These are phyloP conservation scores for Macropodus opercularis DNA, from an alignment of 2,797 vertebrate species.

Conservation along the genomic window DNA sequence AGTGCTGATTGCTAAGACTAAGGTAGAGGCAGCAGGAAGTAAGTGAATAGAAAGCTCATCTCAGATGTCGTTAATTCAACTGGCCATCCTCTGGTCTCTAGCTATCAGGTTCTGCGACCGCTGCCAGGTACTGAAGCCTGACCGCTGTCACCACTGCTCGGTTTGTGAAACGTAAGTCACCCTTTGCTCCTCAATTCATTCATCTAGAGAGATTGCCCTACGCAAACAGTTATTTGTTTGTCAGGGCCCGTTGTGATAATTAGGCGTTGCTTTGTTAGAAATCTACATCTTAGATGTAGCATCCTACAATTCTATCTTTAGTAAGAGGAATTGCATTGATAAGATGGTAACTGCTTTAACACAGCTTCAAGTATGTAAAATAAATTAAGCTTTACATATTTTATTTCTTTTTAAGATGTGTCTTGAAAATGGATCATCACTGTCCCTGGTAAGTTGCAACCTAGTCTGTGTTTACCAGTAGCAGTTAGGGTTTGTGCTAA, in stretches of 20 bases:
- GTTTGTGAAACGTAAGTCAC: conserved; percentile 95
- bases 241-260: conserved; percentile 52
- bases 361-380: not conserved
- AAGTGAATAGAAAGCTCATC: conserved; percentile 54
- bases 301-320: conserved; percentile 37
- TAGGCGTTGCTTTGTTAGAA: conserved; percentile 53
- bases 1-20: conserved; percentile 63
- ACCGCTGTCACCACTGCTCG: conserved; percentile 98
- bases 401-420: conserved; percentile 82
- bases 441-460: conserved; percentile 90
- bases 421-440: conserved; percentile 99
- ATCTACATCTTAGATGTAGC: conserved; percentile 19
- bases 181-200: conserved; percentile 53
- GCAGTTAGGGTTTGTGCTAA: not conserved
- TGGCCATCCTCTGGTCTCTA: conserved; percentile 73
- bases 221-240: conserved; percentile 55
- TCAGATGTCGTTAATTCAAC: conserved; percentile 68
- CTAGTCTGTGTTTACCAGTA: not conserved
- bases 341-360: not conserved
- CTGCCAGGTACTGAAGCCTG: conserved; percentile 97
- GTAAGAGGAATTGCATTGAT: not conserved
- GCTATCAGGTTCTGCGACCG: conserved; percentile 97
- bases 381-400: not conserved
- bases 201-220: conserved; percentile 38
- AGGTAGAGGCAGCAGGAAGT: conserved; percentile 61